These are phyloP conservation scores for Zeuzera pyrina DNA, from an alignment of 2,888 invertebrate species.

Conservation along the genomic window DNA sequence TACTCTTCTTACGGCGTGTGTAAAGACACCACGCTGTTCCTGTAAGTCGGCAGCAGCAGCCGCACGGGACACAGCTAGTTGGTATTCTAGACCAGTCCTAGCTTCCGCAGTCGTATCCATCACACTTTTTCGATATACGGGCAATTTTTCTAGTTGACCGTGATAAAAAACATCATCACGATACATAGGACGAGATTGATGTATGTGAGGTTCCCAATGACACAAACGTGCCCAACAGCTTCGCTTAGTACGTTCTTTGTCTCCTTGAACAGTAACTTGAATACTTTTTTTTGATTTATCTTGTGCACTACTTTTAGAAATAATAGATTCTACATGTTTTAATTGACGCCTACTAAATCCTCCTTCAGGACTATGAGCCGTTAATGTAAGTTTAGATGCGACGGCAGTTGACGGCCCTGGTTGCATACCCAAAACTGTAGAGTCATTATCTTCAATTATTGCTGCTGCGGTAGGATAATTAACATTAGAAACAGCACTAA, in stretches of 20 bases:
- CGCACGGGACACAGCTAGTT: conserved; percentile 56
- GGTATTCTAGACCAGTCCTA: conserved; percentile 58
- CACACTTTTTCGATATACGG: conserved; percentile 51
- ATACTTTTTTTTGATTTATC: conserved; percentile 29
- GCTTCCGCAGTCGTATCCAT: conserved; percentile 29
- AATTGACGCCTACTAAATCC: conserved; percentile 43
- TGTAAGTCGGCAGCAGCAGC: conserved; percentile 45
- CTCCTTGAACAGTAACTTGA: conserved; percentile 24
- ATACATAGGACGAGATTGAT: conserved; percentile 54
- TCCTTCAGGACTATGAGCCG: conserved; percentile 37
- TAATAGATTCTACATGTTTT: conserved; percentile 47
- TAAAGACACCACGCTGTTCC: conserved; percentile 48
- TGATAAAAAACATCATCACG: conserved; percentile 60
- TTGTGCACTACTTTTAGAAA: conserved; percentile 34
- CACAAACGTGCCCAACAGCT: conserved; percentile 40
- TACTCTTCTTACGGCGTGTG: conserved; percentile 51
- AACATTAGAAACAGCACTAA: conserved; percentile 32
- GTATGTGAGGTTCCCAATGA: conserved; percentile 49
- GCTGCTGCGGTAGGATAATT: conserved; percentile 51
- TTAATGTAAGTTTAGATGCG: conserved; percentile 43
- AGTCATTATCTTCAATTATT: conserved; percentile 36
- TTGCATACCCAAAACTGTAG: conserved; percentile 17
- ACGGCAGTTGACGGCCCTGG: conserved; percentile 38
- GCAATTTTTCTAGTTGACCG: conserved; percentile 43
- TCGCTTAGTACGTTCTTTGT: conserved; percentile 26